These are phyloP conservation scores for Palythoa caribaeorum DNA, from an alignment of 92 coral and sea anemone species.

Conservation along the genomic window DNA sequence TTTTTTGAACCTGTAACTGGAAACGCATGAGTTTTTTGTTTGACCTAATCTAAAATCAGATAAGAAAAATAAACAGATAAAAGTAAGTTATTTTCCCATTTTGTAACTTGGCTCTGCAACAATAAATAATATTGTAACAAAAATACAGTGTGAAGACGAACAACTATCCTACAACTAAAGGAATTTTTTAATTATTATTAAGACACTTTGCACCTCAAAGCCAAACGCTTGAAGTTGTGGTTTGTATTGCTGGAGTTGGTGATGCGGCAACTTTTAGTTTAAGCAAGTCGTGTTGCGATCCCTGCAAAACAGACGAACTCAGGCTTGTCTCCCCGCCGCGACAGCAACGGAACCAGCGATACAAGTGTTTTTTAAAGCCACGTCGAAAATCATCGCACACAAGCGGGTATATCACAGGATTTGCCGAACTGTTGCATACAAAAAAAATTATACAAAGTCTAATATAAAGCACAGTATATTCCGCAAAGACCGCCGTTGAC, in stretches of 20 bases:
- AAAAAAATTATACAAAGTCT: conserved; percentile 79
- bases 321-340: conserved; percentile 1
- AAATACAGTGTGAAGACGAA: not conserved
- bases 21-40: no score
- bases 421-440: conserved; percentile 93
- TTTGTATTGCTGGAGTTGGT: conserved; percentile 7
- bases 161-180: no score
- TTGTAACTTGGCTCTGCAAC: not conserved
- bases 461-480: conserved; percentile 75
- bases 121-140: not conserved
- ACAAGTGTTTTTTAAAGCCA: conserved; percentile 81
- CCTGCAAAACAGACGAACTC: conserved; percentile 62
- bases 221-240: conserved; percentile 38
- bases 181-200: no score
- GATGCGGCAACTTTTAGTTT: not conserved
- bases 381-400: conserved; percentile 90
- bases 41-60: not conserved
- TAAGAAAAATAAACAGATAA: not conserved
- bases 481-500: conserved; percentile 61
- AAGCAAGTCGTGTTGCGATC: conserved; percentile 55
- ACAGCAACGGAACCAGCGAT: conserved; percentile 56
- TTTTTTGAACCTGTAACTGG: no score
- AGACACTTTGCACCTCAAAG: not conserved
- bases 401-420: conserved; percentile 89
- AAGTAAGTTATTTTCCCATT: not conserved